phyloP scores from a whole-genome alignment of 2,797 vertebrate genomes.

The Cossypha caffra region DNA sequence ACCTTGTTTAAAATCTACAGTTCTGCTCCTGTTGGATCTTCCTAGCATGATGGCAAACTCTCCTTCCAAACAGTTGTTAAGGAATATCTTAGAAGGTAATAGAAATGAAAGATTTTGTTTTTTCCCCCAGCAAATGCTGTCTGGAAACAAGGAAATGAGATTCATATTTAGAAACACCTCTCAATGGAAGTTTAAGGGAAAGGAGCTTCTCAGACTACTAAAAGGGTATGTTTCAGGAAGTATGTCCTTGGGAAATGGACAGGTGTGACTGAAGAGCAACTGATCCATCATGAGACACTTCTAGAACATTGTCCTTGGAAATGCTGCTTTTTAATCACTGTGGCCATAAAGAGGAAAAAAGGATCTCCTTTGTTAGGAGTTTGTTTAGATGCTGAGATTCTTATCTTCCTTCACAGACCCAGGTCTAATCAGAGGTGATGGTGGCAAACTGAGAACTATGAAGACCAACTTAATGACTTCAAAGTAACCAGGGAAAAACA shows the following conservation, averaged over 20 bases:
- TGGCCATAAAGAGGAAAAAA: neutral
- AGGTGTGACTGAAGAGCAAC: neutral
- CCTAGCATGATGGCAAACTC: fast-evolving
- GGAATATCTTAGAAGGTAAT: neutral
- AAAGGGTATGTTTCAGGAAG: neutral
- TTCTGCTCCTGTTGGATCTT: neutral
- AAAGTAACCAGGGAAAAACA: neutral
- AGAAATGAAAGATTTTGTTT: neutral
- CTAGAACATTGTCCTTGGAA: neutral
- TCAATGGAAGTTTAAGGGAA: neutral
- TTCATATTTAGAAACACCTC: neutral
- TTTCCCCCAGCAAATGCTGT: neutral
- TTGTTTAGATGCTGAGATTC: neutral
- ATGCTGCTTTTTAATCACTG: neutral
- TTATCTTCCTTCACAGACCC: neutral
- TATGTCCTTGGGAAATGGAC: neutral
- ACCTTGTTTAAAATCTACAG: neutral
- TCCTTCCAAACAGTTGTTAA: neutral
- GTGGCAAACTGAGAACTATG: neutral
- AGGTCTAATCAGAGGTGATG: neutral
- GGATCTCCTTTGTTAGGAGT: neutral
- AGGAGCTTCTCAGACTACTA: neutral
- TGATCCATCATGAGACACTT: neutral
- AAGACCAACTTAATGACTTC: neutral
- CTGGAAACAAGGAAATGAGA: neutral